phyloP scores from a whole-genome alignment of 2,888 invertebrate species.

The Nephrotoma appendiculata region DNA sequence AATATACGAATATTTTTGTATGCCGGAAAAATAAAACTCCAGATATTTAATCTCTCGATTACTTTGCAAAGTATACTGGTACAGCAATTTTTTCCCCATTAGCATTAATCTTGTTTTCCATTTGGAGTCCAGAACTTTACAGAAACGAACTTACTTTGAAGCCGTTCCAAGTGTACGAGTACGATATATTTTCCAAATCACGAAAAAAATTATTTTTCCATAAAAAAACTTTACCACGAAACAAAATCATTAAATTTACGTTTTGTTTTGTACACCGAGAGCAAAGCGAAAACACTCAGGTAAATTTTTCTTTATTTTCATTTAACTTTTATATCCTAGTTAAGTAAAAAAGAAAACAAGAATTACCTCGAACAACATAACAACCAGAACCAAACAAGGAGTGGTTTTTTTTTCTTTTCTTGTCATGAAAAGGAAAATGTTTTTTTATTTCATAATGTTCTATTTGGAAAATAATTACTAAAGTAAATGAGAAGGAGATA shows the following conservation, averaged over 20 bases:
- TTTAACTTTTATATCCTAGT: neutral
- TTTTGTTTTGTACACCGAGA: neutral
- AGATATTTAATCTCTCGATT: too few species aligned
- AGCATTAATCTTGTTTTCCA: too few species aligned
- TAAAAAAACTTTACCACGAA: neutral
- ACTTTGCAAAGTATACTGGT: too few species aligned
- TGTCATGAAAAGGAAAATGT: neutral
- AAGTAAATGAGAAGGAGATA: neutral
- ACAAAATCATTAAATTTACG: neutral
- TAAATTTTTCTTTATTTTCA: neutral
- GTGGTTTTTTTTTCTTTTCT: neutral
- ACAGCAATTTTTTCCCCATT: too few species aligned
- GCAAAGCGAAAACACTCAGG: neutral
- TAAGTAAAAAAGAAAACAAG: too few species aligned
- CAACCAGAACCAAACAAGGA: neutral
- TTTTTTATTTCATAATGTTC: neutral
- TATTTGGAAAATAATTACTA: neutral
- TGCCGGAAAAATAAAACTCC: too few species aligned
- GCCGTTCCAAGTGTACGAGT: too few species aligned
- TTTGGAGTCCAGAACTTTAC: too few species aligned
- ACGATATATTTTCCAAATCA: neutral
- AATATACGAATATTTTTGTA: neutral
- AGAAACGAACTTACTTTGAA: too few species aligned
- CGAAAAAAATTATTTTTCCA: neutral
- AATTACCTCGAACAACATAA: neutral